Evolutionary conservation across 2,797 vertebrate genomes (phyloP).

Genomic region (Ptychobarbus kaznakovi): DNA sequence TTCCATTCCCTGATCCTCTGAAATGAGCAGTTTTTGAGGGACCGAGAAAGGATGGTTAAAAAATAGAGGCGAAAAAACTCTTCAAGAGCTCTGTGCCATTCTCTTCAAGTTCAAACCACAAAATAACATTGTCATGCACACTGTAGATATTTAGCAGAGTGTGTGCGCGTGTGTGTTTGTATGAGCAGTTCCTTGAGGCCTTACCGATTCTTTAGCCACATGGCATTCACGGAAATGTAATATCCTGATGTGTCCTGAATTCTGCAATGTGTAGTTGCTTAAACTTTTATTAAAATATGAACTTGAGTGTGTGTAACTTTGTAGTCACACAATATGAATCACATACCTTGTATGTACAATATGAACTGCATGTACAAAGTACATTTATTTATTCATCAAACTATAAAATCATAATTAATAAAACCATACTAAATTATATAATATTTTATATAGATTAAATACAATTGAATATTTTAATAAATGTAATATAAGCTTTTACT

Average conservation of each 20-base stretch:
- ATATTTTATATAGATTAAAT: too few relatives aligned
- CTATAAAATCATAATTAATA: not conserved
- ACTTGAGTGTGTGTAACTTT: slow-evolving; percentile 16
- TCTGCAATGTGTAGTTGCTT: slow-evolving; percentile 1
- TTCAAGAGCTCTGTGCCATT: slow-evolving; percentile 40
- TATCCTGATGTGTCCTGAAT: slow-evolving; percentile 43
- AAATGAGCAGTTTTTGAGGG: slow-evolving; percentile 39
- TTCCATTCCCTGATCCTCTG: slow-evolving; percentile 42
- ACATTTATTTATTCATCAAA: too few relatives aligned
- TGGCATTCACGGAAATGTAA: slow-evolving; percentile 33
- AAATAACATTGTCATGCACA: slow-evolving; percentile 28
- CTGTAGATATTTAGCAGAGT: slow-evolving; percentile 28
- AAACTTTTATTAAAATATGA: slow-evolving; percentile 21
- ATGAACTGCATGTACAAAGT: not conserved
- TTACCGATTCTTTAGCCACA: slow-evolving; percentile 28
- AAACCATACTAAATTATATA: not conserved
- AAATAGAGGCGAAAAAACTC: not conserved
- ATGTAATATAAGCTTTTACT: not conserved
- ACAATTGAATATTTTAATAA: too few relatives aligned
- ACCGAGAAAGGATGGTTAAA: slow-evolving; percentile 10
- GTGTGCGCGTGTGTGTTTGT: slow-evolving; percentile 1
- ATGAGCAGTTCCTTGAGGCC: slow-evolving; percentile 10
- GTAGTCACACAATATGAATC: slow-evolving; percentile 10
- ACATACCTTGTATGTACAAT: not conserved
- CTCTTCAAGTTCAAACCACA: slow-evolving; percentile 46